Evolutionary conservation across 2,888 invertebrate species (phyloP), one percentile per base, ranked within the genome.

Genomic region (Artemia sinica): DNA sequence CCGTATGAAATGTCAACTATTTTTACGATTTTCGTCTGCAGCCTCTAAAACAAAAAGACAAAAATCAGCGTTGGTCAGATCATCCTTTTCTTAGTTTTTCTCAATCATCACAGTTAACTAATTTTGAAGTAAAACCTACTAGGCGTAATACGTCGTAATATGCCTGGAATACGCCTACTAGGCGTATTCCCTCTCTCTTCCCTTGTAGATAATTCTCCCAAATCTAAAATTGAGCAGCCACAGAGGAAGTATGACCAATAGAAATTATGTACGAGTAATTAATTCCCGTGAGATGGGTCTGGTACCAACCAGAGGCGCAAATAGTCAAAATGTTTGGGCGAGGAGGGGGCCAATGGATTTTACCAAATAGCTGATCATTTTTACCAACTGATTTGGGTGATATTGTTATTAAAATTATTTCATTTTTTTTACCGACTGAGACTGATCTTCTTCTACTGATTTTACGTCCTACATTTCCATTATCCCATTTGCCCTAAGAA

Each of bases 1-100:
- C 98, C 98, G 78, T 98, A 98, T 0, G 97, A 97, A 68, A 99
- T 95, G 79, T 98, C 98, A 72, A 99, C 98, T 74, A 98, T 81
- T 81, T 99, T 98, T 75, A 98, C 92, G 74, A 98, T 87, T 84
- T 97, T 98, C 51, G 89, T 87, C 91, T 97, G 96, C 76, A 97
- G 83, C 80, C 97, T 85, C 93, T 95, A 80, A 13, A 78, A 79
- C 72, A 72, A 71, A 65, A 28, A 8, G 69, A 67, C 63, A 50
- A 49, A 68, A 67, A 66, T 65, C 63, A 67, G 66, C 49, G 69
- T 63, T 50, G 67, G 41, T 18, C n/a, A 50, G 18, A 67, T 41
- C n/a, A 14, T 28, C n/a, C 67, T 49, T 50, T 41, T 51, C 50
- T 41, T 50, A 10, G 3, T 50, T 10, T n/a, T n/a, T 50, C 6